Evolutionary conservation across 2,113 vertebrate genomes (phyloP).

Genomic region (Sylvietta virens): DNA sequence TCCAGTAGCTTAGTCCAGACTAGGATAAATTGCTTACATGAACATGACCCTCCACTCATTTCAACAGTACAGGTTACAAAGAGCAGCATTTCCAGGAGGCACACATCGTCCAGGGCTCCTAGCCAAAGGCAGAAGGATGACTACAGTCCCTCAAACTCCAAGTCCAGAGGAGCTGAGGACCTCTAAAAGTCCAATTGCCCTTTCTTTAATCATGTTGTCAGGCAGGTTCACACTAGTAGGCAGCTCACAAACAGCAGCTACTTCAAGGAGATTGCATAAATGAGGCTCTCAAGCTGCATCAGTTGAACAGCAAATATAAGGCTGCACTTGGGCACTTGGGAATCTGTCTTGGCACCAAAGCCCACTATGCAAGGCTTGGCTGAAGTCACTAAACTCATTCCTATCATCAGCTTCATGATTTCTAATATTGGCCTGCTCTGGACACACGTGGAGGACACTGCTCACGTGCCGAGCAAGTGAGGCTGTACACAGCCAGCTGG

Average conservation of each 20-base stretch:
- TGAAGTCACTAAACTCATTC: conserved; percentile 3
- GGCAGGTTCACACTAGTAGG: not conserved
- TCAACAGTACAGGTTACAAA: not conserved
- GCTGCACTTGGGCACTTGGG: not conserved
- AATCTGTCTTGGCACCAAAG: not conserved
- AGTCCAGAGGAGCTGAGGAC: not conserved
- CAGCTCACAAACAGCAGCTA: not conserved
- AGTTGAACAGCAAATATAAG: not conserved
- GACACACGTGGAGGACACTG: not conserved
- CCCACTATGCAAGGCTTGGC: not conserved
- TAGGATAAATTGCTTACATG: not conserved
- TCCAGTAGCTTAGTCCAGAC: not conserved
- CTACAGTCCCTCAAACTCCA: not conserved
- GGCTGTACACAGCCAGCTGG: conserved; percentile 48
- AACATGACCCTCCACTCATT: not conserved
- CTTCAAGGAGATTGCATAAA: not conserved
- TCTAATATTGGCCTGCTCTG: not conserved
- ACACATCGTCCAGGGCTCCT: not conserved
- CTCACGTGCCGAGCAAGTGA: not conserved
- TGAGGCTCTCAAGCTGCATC: not conserved
- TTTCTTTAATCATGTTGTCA: not conserved
- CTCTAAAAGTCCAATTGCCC: not conserved
- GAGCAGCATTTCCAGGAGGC: not conserved
- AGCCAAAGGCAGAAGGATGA: not conserved
- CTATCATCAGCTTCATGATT: conserved; percentile 2